Conservation (phyloP, 2,797 vertebrate genomes). For the Pseudochaenichthys georgianus region DNA sequence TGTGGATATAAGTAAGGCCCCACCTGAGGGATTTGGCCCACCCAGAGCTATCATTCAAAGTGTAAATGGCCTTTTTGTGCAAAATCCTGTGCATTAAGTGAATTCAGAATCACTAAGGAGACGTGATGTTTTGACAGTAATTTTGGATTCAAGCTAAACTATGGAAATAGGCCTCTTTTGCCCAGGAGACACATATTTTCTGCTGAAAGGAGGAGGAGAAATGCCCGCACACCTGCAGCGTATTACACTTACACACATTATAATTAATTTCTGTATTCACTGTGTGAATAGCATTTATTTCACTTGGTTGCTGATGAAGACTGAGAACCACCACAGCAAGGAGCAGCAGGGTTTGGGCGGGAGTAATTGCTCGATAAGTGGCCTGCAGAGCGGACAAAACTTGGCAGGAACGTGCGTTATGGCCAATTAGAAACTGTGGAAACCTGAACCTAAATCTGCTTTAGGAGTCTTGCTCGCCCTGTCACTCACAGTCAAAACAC, state of each 20-base stretch:
- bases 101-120: constrained; percentile 46
- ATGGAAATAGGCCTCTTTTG: constrained; percentile 54
- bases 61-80: constrained; percentile 63
- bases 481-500: constrained; percentile 66
- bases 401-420: constrained; percentile 48
- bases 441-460: constrained; percentile 62
- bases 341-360: constrained; percentile 23
- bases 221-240: constrained; percentile 51
- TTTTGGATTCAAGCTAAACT: constrained; percentile 72
- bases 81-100: constrained; percentile 54
- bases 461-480: constrained; percentile 34
- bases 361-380: constrained; percentile 46
- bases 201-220: constrained; percentile 15
- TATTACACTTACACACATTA: constrained; percentile 19
- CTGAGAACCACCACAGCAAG: constrained; percentile 15
- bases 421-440: constrained; percentile 76
- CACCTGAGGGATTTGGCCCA: constrained; percentile 50
- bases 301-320: constrained; percentile 35
- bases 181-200: constrained; percentile 63
- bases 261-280: constrained; percentile 7
- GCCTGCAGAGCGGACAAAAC: constrained; percentile 50
- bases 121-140: constrained; percentile 74
- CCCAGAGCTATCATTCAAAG: constrained; percentile 57
- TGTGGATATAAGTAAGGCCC: constrained; percentile 55
- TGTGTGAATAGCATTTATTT: constrained; percentile 16